Evolutionary conservation across 2,113 vertebrate genomes (phyloP), one percentile per base, ranked within the genome.

Genomic region (Etheostoma cragini): DNA sequence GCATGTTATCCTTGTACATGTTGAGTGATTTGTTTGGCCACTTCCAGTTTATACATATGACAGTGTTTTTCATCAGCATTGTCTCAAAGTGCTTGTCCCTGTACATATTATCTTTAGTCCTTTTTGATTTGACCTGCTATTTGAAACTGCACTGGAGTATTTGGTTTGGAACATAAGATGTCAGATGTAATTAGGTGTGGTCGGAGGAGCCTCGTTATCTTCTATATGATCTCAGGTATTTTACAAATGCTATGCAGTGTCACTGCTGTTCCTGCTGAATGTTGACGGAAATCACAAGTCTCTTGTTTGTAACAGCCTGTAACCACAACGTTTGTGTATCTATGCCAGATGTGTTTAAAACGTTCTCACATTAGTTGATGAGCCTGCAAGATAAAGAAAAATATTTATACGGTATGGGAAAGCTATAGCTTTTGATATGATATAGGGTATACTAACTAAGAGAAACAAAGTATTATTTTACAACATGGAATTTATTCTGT

Each of bases 281-380:
- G 17, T 11, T 21, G 45, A 76, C 60, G 52, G 26, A 77, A 77
- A 65, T 19, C 1, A 22, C 38, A 13, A 52, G 5, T 4, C 0
- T 61, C 6, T 19, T 67, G 62, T 88, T 67, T 70, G 13, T 22
- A 5, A 45, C 68, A n/a, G 14, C 6, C 22, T 60, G 5, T 50
- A 49, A 86, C 72, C 61, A 76, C 68, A 80, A 35, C 8, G n/a
- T 8, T n/a, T 50, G 47, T 49, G 60, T 46, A 12, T 22, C 14
- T 16, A 4, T 47, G 0, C 8, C 1, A 16, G 21, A 14, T 15
- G n/a, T 58, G 52, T 15, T 19, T 45, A 2, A 58, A 52, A 33
- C 1, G 1, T 50, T 76, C 38, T 49, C n/a, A 73, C 30, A 4
- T 53, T 24, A 53, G 22, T 19, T 45, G 26, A 50, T 14, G n/a